These are phyloP conservation scores for Cygnus buccinator DNA, from an alignment of 2,113 vertebrate genomes.

Conservation along the genomic window DNA sequence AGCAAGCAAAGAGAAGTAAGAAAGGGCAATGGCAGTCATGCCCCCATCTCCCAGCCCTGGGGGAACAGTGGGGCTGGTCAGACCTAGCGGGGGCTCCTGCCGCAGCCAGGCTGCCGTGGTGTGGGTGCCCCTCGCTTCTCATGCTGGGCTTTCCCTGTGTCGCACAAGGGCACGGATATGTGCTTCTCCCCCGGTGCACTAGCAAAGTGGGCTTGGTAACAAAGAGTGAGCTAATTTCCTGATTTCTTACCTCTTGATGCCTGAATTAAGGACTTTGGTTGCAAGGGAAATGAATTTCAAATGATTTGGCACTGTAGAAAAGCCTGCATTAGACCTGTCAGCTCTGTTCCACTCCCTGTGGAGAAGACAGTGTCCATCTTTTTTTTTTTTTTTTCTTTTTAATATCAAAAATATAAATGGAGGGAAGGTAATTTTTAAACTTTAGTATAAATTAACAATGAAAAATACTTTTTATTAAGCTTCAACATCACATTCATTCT, in stretches of 20 bases:
- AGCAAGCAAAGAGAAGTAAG: neutral
- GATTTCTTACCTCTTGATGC: slow-evolving; percentile 28
- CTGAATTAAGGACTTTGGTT: slow-evolving; percentile 23
- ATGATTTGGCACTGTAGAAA: slow-evolving; percentile 31
- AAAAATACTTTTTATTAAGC: slow-evolving; percentile 62
- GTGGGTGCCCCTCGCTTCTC: fast-evolving
- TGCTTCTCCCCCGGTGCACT: fast-evolving
- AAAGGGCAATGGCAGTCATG: neutral
- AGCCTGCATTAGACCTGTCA: neutral
- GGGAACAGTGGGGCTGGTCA: neutral
- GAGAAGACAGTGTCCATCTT: neutral
- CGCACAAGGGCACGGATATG: neutral
- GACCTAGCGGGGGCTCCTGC: neutral
- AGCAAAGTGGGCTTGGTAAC: neutral
- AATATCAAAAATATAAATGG: slow-evolving; percentile 8
- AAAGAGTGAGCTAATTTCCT: slow-evolving; percentile 16
- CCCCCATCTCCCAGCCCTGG: fast-evolving
- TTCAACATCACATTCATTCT: slow-evolving; percentile 64
- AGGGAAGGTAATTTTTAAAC: slow-evolving; percentile 27
- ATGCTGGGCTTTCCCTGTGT: neutral
- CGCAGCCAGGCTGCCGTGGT: neutral
- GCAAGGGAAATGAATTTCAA: slow-evolving; percentile 43
- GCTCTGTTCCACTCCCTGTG: neutral
- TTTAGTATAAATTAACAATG: slow-evolving; percentile 39
- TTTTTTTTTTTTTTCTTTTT: neutral